Conservation (phyloP, 1,140 invertebrate species). For the Metaphire vulgaris region DNA sequence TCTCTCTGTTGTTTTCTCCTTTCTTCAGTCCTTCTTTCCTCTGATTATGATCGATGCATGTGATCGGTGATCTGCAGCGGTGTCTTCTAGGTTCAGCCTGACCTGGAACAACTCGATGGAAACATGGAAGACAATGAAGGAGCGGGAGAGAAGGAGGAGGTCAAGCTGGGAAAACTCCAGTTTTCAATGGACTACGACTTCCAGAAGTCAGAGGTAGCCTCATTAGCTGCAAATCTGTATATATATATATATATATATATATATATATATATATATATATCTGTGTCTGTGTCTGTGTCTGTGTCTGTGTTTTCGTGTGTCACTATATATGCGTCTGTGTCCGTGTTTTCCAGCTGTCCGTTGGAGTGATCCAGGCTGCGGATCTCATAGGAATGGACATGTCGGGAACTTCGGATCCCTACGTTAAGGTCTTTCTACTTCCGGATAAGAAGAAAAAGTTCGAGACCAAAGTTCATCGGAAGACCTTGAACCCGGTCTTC, state of each 20-base stretch:
- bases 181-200: conserved; percentile 97
- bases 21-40: not conserved
- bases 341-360: conserved; percentile 61
- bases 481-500: conserved; percentile 78
- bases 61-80: not conserved
- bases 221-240: not conserved
- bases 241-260: not conserved
- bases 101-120: conserved; percentile 93
- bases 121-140: conserved; percentile 75
- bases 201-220: conserved; percentile 80
- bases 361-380: conserved; percentile 96
- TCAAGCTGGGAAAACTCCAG: conserved; percentile 85
- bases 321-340: not conserved
- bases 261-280: not conserved
- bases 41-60: too few relatives aligned
- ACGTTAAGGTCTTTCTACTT: conserved; percentile 72
- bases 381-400: conserved; percentile 96
- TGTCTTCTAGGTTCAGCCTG: conserved; percentile 75
- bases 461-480: conserved; percentile 61
- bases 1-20: too few relatives aligned
- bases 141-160: conserved; percentile 29
- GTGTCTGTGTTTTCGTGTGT: not conserved
- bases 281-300: not conserved
- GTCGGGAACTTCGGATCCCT: conserved; percentile 98
- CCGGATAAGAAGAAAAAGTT: conserved; percentile 80